Evolutionary conservation across 2,888 invertebrate genomes (phyloP), one percentile per base, ranked within the genome.

Genomic region (Pomacea canaliculata): DNA sequence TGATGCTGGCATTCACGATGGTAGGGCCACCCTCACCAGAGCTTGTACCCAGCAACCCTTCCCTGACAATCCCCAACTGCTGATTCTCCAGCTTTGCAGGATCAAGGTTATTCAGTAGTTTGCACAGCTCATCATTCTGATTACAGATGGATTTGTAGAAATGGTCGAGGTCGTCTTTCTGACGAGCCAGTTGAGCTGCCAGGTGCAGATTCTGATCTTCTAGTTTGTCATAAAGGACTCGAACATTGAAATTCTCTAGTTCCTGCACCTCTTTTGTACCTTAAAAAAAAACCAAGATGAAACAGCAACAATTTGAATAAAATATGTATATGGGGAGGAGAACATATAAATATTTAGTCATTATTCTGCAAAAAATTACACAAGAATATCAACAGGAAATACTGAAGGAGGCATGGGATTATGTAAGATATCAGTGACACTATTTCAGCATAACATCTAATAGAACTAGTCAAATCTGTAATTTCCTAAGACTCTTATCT

Each of bases 161-260:
- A 27, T 80, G 81, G 46, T 83, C 84, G 13, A 89, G 83, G 78
- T 90, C 89, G 59, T 88, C 87, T 67, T 88, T 82, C 79, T 90
- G 90, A 37, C 85, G 78, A 27, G 90, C 88, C 72, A 90, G 81
- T 83, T 89, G 89, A 16, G 89, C 87, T 0, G 89, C 89, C 70
- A 90, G 79, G 70, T 90, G 90, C 1, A 90, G 86, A 79, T 90
- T 90, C 84, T 90, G 90, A 75, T 90, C 90, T 78, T 90, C 89
- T 23, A 90, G 83, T 80, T 90, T 90, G 82, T 90, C 89, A 62
- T 88, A 89, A 46, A 90, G 80, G 0, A 89, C 88, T 23, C 89
- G 82, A 9, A 89, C 89, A 78, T 89, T 90, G 86, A 90, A 90
- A 71, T 89, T 84, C 75, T 89, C 89, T 66, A 90, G 83, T 13